phyloP scores from a whole-genome alignment of 2,797 vertebrate genomes.

The Danio aesculapii region DNA sequence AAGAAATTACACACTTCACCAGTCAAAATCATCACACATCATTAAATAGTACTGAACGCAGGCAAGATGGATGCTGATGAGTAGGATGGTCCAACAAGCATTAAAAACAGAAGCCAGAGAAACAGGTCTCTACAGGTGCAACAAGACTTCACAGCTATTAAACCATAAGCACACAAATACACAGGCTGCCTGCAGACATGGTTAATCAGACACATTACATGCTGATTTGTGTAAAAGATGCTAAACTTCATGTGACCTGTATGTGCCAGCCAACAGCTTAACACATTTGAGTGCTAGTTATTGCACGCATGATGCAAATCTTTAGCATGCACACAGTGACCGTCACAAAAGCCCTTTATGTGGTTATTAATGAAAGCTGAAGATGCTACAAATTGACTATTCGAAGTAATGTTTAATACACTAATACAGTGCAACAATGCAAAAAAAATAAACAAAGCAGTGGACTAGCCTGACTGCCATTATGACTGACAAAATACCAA shows the following conservation, averaged over 20 bases:
- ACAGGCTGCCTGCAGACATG: background rate
- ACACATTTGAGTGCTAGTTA: background rate
- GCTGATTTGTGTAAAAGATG: background rate
- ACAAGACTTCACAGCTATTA: background rate
- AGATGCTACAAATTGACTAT: background rate
- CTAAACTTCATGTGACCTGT: background rate
- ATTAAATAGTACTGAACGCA: background rate
- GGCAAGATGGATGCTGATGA: constrained; percentile 12
- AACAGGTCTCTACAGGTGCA: constrained; percentile 31
- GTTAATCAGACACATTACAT: background rate
- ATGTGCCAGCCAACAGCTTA: background rate
- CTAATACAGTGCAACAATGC: background rate
- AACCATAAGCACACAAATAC: background rate
- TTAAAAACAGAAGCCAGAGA: background rate
- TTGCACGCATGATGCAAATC: background rate
- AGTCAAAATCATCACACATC: background rate
- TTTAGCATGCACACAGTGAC: background rate
- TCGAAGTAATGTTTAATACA: background rate
- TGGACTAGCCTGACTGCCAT: too few relatives aligned
- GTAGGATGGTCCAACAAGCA: background rate
- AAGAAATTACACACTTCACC: background rate
- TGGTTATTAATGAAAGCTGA: background rate
- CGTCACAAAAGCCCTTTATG: background rate
- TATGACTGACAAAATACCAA: too few relatives aligned
- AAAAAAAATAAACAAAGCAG: too few relatives aligned